Percentiles rank a stretch among this genome's conserved stretches.
Conservation (phyloP, 1,140 invertebrate genomes). For the Tetranychus urticae region DNA sequence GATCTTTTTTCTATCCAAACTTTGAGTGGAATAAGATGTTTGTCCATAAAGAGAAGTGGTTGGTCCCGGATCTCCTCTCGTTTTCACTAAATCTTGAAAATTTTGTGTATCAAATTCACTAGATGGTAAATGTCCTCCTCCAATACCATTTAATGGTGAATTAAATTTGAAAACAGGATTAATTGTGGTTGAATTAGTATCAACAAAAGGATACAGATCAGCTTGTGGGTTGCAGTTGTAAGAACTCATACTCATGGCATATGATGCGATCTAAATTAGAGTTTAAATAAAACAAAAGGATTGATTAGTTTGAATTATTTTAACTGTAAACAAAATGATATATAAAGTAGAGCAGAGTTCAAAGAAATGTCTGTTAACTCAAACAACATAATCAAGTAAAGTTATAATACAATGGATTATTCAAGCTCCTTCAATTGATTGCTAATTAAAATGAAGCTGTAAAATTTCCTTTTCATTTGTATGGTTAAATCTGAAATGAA, state of each 20-base stretch:
- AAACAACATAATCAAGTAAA: no score
- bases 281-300: no score
- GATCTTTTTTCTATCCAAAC: not conserved
- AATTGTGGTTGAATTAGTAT: slow-evolving; percentile 1
- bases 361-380: no score
- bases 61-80: not conserved
- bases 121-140: not conserved
- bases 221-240: not conserved
- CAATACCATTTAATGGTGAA: not conserved
- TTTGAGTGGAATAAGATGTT: not conserved
- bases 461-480: no score
- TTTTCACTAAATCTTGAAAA: slow-evolving; percentile 1
- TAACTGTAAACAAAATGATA: no score
- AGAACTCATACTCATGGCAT: not conserved
- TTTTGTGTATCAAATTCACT: slow-evolving; percentile 3
- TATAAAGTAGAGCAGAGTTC: no score
- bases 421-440: no score
- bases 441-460: no score
- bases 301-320: no score
- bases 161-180: slow-evolving; percentile 2
- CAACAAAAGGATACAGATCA: not conserved
- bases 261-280: not conserved
- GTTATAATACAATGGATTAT: no score
- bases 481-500: no score
- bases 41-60: not conserved